Conservation (phyloP, 2,888 invertebrate species). For the Andrena bucephala region DNA sequence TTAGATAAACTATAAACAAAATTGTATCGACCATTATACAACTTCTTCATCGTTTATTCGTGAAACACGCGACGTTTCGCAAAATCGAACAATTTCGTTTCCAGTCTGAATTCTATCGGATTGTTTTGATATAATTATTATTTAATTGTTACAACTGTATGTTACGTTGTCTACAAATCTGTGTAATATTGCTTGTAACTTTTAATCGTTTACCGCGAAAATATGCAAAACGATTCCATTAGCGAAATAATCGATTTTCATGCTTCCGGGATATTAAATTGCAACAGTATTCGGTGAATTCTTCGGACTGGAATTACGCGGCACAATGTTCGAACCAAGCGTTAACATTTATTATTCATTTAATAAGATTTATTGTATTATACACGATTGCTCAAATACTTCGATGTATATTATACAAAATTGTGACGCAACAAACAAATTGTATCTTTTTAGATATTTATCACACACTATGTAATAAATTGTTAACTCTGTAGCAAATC, state of each 20-base stretch:
- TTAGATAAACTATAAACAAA: conserved; percentile 37
- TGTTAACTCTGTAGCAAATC: conserved; percentile 73
- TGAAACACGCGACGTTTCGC: background rate
- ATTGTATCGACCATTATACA: conserved; percentile 43
- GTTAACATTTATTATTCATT: conserved; percentile 49
- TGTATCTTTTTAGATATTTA: conserved; percentile 81
- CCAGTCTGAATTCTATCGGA: conserved; percentile 31
- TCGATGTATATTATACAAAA: conserved; percentile 71
- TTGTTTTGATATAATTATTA: background rate
- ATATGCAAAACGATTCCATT: background rate
- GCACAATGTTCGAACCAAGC: conserved; percentile 19
- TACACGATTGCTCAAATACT: conserved; percentile 73
- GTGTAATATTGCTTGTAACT: background rate
- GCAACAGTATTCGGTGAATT: conserved; percentile 1
- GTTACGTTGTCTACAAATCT: background rate
- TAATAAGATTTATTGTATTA: conserved; percentile 43
- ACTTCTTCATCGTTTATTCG: conserved; percentile 43
- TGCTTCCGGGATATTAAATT: too few relatives aligned
- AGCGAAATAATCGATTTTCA: too few relatives aligned
- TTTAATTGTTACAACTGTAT: background rate
- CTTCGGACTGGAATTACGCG: conserved; percentile 37
- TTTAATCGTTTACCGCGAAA: background rate
- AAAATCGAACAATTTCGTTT: conserved; percentile 26
- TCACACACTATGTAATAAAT: conserved; percentile 77
- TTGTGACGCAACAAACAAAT: conserved; percentile 61